Percentiles rank a stretch among this genome's conserved stretches.
phyloP scores from a whole-genome alignment of 2,113 vertebrate genomes.

The Pseudolaguvia tuberculata region DNA sequence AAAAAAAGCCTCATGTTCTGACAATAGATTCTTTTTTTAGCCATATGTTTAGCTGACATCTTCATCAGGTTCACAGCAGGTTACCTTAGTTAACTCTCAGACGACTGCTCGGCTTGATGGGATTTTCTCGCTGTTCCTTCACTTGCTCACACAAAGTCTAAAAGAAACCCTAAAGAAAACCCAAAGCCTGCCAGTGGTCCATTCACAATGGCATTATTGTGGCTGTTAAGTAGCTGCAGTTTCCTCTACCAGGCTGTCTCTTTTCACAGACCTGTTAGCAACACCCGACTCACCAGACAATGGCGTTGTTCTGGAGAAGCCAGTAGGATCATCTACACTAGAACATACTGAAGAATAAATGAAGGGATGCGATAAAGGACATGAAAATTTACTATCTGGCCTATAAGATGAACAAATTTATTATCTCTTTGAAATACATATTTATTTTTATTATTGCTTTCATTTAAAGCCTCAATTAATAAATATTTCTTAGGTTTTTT shows the following conservation, averaged over 20 bases:
- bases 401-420: too few relatives aligned
- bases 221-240: conserved; percentile 81
- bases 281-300: conserved; percentile 86
- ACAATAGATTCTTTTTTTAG: conserved; percentile 82
- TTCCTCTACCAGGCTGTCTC: conserved; percentile 81
- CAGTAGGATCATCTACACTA: conserved; percentile 79
- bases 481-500: too few relatives aligned
- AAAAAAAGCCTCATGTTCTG: conserved; percentile 73
- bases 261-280: conserved; percentile 68
- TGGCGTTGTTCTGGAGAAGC: conserved; percentile 83
- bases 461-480: too few relatives aligned
- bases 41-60: conserved; percentile 95
- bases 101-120: conserved; percentile 90
- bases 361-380: too few relatives aligned
- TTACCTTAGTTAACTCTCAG: conserved; percentile 94
- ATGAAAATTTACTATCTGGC: too few relatives aligned
- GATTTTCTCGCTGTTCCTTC: conserved; percentile 83
- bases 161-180: conserved; percentile 61
- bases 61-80: conserved; percentile 98
- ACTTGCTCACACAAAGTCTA: conserved; percentile 83
- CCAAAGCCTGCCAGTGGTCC: conserved; percentile 67
- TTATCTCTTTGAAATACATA: too few relatives aligned
- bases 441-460: too few relatives aligned
- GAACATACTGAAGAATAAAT: conserved; percentile 86
- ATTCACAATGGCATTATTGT: conserved; percentile 83